phyloP scores from a whole-genome alignment of 1,140 invertebrate genomes.

The Himalopsyche phryganea region DNA sequence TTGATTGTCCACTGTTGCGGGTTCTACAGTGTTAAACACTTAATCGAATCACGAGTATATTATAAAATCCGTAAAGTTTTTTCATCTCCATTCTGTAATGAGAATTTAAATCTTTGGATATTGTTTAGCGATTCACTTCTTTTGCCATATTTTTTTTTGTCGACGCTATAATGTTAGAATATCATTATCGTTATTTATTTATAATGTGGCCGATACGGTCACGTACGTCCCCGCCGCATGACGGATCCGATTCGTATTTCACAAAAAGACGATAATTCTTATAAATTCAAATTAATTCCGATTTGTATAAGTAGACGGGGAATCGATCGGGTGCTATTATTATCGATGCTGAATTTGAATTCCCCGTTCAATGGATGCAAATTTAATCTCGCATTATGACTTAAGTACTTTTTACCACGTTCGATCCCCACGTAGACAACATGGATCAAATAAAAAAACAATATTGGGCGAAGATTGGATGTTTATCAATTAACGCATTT shows the following conservation, averaged over 20 bases:
- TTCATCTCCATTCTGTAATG: conserved; percentile 4
- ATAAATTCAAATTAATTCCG: conserved; percentile 18
- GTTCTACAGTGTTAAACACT: not conserved
- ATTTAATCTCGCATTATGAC: too few relatives aligned
- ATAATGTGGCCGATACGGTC: conserved; percentile 7
- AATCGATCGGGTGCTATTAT: not conserved
- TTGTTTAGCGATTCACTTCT: conserved; percentile 3
- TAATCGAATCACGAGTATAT: conserved; percentile 4
- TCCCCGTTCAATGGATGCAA: not conserved
- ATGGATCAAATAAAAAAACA: too few relatives aligned
- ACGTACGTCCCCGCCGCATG: not conserved
- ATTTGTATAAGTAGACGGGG: not conserved
- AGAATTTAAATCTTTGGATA: conserved; percentile 8
- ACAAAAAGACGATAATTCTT: conserved; percentile 1
- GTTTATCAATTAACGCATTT: too few relatives aligned
- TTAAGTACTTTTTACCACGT: too few relatives aligned
- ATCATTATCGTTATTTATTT: not conserved
- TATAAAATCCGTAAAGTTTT: not conserved
- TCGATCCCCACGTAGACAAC: too few relatives aligned
- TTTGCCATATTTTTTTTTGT: too few relatives aligned
- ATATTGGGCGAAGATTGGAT: too few relatives aligned
- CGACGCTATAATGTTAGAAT: not conserved
- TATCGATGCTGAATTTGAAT: not conserved
- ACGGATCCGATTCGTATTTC: not conserved
- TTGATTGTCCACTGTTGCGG: too few relatives aligned